Percentiles rank a stretch among this genome's conserved stretches.
Evolutionary conservation across 1,140 invertebrate species (phyloP).

Genomic region (Tetramorium simillimum): DNA sequence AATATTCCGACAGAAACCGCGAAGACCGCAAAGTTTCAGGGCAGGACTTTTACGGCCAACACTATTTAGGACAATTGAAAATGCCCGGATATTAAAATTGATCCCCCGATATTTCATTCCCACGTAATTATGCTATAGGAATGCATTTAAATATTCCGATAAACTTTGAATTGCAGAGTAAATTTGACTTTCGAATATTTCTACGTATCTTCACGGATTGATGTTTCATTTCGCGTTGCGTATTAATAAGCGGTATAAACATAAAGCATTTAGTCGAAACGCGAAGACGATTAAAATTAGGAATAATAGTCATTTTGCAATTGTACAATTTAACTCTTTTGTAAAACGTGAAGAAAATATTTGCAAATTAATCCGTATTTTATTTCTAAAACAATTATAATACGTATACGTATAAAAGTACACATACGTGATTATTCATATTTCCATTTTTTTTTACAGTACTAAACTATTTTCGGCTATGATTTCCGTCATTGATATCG

Average conservation of each 20-base stretch:
- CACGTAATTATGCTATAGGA: slow-evolving; percentile 6
- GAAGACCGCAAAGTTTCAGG: neutral
- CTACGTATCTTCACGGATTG: neutral
- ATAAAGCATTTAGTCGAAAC: neutral
- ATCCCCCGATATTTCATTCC: neutral
- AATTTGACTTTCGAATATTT: neutral
- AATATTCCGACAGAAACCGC: slow-evolving; percentile 29
- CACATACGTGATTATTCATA: neutral
- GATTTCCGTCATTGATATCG: neutral
- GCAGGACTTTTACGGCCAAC: slow-evolving; percentile 16
- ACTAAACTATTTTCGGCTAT: neutral
- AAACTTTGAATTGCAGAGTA: neutral
- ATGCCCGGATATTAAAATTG: neutral
- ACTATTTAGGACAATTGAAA: slow-evolving; percentile 32
- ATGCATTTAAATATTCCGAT: neutral
- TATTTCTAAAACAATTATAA: neutral
- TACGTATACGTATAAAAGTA: neutral
- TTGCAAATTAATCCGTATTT: neutral
- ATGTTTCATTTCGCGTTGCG: neutral
- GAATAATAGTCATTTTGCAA: neutral
- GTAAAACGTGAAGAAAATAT: neutral
- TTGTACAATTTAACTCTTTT: neutral
- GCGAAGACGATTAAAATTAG: neutral
- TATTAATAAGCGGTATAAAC: neutral
- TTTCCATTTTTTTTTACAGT: neutral